phyloP scores from a whole-genome alignment of 1,140 invertebrate species.

The Diachasmimorpha longicaudata region DNA sequence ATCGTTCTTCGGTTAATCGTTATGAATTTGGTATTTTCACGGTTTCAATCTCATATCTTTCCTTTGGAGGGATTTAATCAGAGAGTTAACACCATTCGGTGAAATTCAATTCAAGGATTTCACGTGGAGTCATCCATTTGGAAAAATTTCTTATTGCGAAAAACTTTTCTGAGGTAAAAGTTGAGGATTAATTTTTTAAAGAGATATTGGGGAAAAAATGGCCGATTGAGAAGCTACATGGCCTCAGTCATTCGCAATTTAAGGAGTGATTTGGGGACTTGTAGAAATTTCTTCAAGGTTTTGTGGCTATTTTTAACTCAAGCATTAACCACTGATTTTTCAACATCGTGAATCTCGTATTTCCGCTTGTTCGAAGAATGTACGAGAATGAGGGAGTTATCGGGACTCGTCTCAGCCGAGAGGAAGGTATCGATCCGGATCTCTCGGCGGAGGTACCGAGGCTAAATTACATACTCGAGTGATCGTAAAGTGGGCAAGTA shows the following conservation, averaged over 20 bases:
- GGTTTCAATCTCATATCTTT: background rate
- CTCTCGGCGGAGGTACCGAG: background rate
- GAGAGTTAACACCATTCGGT: background rate
- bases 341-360: background rate
- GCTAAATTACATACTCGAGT: background rate
- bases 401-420: background rate
- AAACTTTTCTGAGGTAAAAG: too few species aligned
- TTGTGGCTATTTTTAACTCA: background rate
- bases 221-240: too few species aligned
- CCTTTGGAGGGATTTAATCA: background rate
- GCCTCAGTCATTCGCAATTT: too few species aligned
- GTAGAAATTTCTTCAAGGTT: background rate
- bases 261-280: background rate
- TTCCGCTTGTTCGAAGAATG: background rate
- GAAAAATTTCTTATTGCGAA: background rate
- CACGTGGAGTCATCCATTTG: background rate
- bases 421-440: background rate
- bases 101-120: background rate
- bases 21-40: background rate
- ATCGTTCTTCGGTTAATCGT: background rate
- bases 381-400: background rate
- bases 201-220: too few species aligned
- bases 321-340: background rate
- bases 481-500: background rate
- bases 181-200: too few species aligned